phyloP scores from a whole-genome alignment of 2,888 invertebrate genomes.

The Macrophya alboannulata region DNA sequence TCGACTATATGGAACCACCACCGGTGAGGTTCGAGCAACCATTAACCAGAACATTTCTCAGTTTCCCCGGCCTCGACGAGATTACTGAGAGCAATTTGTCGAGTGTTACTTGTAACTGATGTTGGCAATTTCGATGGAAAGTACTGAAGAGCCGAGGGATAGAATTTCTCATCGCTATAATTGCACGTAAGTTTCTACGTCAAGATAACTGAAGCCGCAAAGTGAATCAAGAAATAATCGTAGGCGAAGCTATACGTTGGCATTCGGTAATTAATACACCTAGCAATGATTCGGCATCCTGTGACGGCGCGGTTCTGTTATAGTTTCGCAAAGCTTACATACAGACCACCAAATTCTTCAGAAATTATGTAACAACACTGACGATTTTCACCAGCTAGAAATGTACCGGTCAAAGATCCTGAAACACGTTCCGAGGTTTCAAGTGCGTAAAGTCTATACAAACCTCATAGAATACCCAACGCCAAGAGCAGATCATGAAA shows the following conservation, averaged over 20 bases:
- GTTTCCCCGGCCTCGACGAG: conserved; percentile 24
- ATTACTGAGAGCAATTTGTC: conserved; percentile 25
- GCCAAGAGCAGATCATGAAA: background rate
- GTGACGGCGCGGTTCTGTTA: too few relatives aligned
- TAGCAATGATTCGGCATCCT: too few relatives aligned
- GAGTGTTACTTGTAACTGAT: conserved; percentile 23
- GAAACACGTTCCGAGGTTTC: background rate
- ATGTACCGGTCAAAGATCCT: background rate
- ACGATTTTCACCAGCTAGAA: background rate
- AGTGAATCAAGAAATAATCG: background rate
- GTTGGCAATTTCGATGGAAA: conserved; percentile 13
- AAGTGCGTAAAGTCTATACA: background rate
- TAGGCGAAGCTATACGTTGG: too few relatives aligned
- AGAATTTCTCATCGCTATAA: conserved; percentile 30
- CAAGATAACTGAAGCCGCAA: background rate
- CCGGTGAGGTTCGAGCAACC: background rate
- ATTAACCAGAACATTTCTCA: conserved; percentile 35
- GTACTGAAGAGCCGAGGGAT: background rate
- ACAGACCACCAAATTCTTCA: background rate
- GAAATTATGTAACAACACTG: background rate
- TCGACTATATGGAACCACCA: background rate
- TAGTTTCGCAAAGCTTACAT: too few relatives aligned
- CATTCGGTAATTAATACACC: too few relatives aligned
- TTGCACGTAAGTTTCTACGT: background rate
- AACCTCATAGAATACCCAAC: background rate